Percentiles rank a stretch among this genome's conserved stretches.
phyloP scores from a whole-genome alignment of 2,888 invertebrate genomes.

The Amorpha juglandis region DNA sequence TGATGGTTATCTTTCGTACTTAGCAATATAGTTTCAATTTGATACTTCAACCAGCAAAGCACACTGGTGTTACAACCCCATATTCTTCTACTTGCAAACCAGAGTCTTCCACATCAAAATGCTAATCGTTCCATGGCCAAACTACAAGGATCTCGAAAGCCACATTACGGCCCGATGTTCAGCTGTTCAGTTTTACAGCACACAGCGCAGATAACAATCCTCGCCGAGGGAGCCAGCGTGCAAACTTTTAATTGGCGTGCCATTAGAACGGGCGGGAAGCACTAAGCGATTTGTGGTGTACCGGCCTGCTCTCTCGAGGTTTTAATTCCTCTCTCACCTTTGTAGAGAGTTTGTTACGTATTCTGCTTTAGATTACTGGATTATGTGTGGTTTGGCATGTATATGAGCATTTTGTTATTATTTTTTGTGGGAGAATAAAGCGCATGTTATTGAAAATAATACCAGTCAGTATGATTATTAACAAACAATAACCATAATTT shows the following conservation, averaged over 20 bases:
- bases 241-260: constrained; percentile 85
- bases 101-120: constrained; percentile 66
- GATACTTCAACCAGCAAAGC: no score
- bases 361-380: constrained; percentile 52
- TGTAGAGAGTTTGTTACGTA: constrained; percentile 57
- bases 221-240: constrained; percentile 67
- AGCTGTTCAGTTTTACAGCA: constrained; percentile 81
- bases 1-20: no score
- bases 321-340: constrained; percentile 77
- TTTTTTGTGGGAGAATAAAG: no score
- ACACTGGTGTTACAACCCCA: background rate
- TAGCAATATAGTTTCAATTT: no score
- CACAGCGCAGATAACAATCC: constrained; percentile 70
- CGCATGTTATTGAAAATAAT: no score
- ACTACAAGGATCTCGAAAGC: constrained; percentile 69
- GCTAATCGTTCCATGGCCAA: constrained; percentile 63
- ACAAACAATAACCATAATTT: no score
- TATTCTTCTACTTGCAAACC: constrained; percentile 9
- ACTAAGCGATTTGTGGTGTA: constrained; percentile 85
- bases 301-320: constrained; percentile 75
- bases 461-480: no score
- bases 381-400: constrained; percentile 35
- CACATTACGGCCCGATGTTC: constrained; percentile 73
- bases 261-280: constrained; percentile 81
- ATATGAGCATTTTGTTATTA: background rate